phyloP scores from a whole-genome alignment of 1,140 invertebrate species.

The Drosophila yakuba region DNA sequence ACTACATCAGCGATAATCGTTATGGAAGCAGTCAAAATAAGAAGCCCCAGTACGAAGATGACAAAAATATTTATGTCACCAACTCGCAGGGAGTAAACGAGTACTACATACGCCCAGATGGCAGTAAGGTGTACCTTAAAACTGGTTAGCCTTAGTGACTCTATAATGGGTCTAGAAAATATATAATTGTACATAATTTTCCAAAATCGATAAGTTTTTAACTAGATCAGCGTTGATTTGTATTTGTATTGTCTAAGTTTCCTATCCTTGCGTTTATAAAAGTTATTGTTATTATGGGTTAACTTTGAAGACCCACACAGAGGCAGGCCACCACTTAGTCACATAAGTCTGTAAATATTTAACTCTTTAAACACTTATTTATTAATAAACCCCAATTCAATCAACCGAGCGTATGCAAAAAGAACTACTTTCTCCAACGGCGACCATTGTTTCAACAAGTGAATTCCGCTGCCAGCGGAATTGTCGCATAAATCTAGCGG shows the following conservation, averaged over 20 bases:
- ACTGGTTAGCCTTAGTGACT: conserved; percentile 17
- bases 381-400: conserved; percentile 54
- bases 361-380: conserved; percentile 54
- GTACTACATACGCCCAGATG: conserved; percentile 78
- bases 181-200: not conserved
- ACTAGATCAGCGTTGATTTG: not conserved
- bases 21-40: conserved; percentile 67
- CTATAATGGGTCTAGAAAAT: no score
- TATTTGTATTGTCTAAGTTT: not conserved
- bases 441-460: conserved; percentile 50
- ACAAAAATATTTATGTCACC: conserved; percentile 81
- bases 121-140: conserved; percentile 72
- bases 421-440: conserved; percentile 13
- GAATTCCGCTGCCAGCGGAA: conserved; percentile 26
- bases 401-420: conserved; percentile 39
- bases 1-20: conserved; percentile 71
- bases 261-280: not conserved
- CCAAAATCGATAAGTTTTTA: not conserved
- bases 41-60: conserved; percentile 55
- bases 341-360: conserved; percentile 56
- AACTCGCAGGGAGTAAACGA: conserved; percentile 79
- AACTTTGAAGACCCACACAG: conserved; percentile 22
- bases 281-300: not conserved
- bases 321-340: conserved; percentile 51
- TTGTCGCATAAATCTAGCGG: conserved; percentile 65